Percentiles rank a stretch among this genome's conserved stretches.
phyloP scores from a whole-genome alignment of 2,113 vertebrate genomes.

The Tauraco erythrolophus region DNA sequence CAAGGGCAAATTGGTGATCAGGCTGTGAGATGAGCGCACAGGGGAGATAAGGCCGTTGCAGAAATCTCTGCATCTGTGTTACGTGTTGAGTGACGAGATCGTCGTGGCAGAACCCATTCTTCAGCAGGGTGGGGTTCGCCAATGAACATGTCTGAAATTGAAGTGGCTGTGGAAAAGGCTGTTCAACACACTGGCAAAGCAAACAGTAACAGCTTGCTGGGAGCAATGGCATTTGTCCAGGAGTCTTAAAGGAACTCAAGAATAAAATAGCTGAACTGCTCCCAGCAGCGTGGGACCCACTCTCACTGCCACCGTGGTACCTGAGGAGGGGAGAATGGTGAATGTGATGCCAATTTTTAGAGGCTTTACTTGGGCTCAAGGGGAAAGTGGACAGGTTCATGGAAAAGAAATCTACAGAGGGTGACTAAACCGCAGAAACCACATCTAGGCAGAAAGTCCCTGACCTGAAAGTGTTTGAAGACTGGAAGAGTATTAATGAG shows the following conservation, averaged over 20 bases:
- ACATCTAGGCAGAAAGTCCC: not conserved
- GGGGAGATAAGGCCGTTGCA: not conserved
- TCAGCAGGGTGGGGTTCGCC: not conserved
- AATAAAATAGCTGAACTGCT: not conserved
- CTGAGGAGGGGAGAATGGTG: not conserved
- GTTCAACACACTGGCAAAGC: not conserved
- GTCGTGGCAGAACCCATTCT: not conserved
- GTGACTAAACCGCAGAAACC: not conserved
- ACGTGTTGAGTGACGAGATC: not conserved
- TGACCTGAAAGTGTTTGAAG: not conserved
- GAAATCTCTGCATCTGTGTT: not conserved
- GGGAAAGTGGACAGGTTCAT: not conserved
- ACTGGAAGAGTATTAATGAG: not conserved
- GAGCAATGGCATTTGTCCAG: conserved; percentile 9
- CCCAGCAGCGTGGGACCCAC: rapidly evolving
- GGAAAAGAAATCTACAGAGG: not conserved
- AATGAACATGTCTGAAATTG: not conserved
- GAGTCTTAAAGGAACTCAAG: not conserved
- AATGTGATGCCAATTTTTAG: not conserved
- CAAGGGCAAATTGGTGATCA: not conserved
- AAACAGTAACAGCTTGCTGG: not conserved
- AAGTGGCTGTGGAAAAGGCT: not conserved
- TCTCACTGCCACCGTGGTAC: rapidly evolving
- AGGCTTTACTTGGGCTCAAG: not conserved
- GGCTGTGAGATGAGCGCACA: not conserved